A percentile compares a stretch with the other conserved stretches of the same genome.
phyloP scores from a whole-genome alignment of 1,140 invertebrate genomes.

The Temnothorax nylanderi region DNA sequence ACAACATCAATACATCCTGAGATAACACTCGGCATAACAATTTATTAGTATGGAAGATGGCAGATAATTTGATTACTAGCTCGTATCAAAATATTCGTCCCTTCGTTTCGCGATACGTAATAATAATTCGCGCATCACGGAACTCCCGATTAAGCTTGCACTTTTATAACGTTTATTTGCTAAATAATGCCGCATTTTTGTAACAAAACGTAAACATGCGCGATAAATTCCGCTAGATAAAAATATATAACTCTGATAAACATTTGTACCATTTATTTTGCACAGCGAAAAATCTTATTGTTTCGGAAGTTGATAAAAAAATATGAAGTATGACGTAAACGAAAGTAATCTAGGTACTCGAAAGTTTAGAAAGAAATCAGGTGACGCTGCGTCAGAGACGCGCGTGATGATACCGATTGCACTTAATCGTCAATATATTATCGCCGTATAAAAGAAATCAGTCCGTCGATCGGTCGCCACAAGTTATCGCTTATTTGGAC shows the following conservation, averaged over 20 bases:
- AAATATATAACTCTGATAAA: background rate
- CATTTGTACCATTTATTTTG: constrained; percentile 3
- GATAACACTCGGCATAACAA: constrained; percentile 7
- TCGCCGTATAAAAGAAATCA: constrained; percentile 19
- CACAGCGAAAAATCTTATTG: background rate
- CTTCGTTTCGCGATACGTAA: constrained; percentile 2
- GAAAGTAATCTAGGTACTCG: background rate
- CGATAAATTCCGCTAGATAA: constrained; percentile 3
- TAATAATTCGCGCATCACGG: constrained; percentile 22
- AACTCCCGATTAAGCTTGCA: background rate
- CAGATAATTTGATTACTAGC: constrained; percentile 13
- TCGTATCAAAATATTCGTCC: background rate
- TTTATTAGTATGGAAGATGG: constrained; percentile 38
- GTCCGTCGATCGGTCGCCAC: background rate
- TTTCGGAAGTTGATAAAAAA: background rate
- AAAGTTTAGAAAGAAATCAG: background rate
- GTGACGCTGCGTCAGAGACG: background rate
- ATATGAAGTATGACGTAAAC: background rate
- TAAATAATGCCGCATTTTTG: constrained; percentile 4
- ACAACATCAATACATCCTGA: constrained; percentile 5
- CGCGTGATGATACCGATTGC: background rate
- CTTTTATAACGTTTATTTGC: constrained; percentile 1
- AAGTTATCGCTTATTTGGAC: constrained; percentile 55
- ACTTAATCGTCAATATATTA: background rate
- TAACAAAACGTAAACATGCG: background rate